Conservation (phyloP, 1,140 invertebrate genomes). For the Dendroctonus valens region DNA sequence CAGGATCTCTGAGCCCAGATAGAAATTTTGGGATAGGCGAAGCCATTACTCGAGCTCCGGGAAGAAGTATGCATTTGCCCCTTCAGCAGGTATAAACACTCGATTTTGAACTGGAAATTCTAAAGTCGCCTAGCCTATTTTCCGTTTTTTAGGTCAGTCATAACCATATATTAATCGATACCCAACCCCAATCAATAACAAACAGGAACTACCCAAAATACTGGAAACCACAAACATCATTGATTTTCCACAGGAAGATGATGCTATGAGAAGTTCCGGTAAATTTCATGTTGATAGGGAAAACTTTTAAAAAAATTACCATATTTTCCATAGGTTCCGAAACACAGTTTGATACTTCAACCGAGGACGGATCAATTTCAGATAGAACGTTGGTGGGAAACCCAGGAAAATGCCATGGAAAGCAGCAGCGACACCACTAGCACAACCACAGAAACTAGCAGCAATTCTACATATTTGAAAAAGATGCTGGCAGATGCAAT, state of each 20-base stretch:
- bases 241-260: constrained; percentile 45
- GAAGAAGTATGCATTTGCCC: constrained; percentile 48
- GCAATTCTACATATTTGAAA: constrained; percentile 56
- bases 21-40: constrained; percentile 36
- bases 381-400: constrained; percentile 58
- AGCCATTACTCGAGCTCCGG: constrained; percentile 50
- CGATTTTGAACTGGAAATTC: neutral
- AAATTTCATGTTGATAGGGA: neutral
- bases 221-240: constrained; percentile 49
- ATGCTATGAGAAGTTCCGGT: constrained; percentile 24
- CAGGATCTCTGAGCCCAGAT: constrained; percentile 31
- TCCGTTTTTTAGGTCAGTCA: constrained; percentile 14
- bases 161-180: constrained; percentile 41
- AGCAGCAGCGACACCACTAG: constrained; percentile 57
- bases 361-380: constrained; percentile 59
- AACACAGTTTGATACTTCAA: constrained; percentile 48
- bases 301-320: neutral
- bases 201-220: constrained; percentile 40
- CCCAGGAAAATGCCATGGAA: constrained; percentile 61
- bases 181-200: constrained; percentile 42
- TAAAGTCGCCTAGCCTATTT: neutral
- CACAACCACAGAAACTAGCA: constrained; percentile 47
- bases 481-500: constrained; percentile 64
- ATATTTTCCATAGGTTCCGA: constrained; percentile 31
- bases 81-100: constrained; percentile 35